These are phyloP conservation scores for Oreochromis spilurus DNA, from an alignment of 2,113 vertebrate species.

Conservation along the genomic window DNA sequence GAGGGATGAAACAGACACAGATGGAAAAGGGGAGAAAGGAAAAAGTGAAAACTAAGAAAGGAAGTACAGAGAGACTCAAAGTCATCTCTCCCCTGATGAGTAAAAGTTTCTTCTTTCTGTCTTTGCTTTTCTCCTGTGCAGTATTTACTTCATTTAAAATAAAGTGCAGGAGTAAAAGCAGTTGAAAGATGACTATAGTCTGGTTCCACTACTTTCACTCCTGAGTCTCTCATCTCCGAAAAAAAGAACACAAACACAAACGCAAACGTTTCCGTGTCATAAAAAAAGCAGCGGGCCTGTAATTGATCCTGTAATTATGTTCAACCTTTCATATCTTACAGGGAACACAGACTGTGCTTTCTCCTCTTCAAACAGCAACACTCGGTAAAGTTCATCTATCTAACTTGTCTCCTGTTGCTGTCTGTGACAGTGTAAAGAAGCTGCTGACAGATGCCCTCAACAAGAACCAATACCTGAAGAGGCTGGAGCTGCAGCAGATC, in stretches of 20 bases:
- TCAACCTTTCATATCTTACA: not conserved
- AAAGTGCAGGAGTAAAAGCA: not conserved
- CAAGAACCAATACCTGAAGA: constrained; percentile 89
- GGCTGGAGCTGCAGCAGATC: constrained; percentile 85
- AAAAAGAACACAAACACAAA: not conserved
- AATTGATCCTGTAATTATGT: not conserved
- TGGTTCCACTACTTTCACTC: not conserved
- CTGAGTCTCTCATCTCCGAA: not conserved
- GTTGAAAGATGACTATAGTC: not conserved
- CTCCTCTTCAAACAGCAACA: not conserved
- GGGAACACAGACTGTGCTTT: not conserved
- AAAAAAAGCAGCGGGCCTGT: not conserved
- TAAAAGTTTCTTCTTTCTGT: fast-evolving
- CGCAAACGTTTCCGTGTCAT: fast-evolving
- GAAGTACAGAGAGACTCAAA: not conserved
- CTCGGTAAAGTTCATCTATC: not conserved
- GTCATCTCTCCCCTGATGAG: not conserved
- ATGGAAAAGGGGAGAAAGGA: not conserved
- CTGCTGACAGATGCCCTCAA: constrained; percentile 84
- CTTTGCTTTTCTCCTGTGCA: not conserved
- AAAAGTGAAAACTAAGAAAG: not conserved
- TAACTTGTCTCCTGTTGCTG: not conserved
- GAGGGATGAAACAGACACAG: fast-evolving
- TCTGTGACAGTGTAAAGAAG: constrained; percentile 81
- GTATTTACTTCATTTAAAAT: not conserved